Evolutionary conservation across 2,888 invertebrate species (phyloP).

Genomic region (Ormyrus rosae): DNA sequence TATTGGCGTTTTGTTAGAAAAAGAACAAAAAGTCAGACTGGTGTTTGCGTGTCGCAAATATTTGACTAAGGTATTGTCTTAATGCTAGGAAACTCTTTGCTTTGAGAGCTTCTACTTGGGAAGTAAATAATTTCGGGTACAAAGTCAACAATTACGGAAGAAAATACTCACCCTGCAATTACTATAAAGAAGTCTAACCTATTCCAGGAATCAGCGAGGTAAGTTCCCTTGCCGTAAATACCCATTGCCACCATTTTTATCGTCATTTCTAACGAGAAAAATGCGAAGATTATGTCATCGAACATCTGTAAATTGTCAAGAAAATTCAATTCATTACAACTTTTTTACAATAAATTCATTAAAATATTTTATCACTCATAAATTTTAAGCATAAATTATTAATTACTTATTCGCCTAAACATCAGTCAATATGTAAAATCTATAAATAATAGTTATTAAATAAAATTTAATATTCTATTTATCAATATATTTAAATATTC

Average conservation of each 20-base stretch:
- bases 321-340: neutral
- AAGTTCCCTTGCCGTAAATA: constrained; percentile 93
- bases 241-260: constrained; percentile 99
- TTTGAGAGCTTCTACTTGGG: neutral
- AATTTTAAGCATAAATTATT: too few species aligned
- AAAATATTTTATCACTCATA: too few species aligned
- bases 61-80: constrained; percentile 11
- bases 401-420: too few species aligned
- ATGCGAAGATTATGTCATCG: constrained; percentile 98
- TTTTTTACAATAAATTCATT: too few species aligned
- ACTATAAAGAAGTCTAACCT: constrained; percentile 99
- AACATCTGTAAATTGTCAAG: constrained; percentile 83
- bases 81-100: neutral
- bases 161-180: constrained; percentile 87
- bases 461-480: too few species aligned
- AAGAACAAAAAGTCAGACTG: neutral
- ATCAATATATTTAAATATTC: too few species aligned
- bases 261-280: constrained; percentile 98
- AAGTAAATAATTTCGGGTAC: too few species aligned
- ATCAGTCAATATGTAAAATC: too few species aligned
- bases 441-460: too few species aligned
- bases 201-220: constrained; percentile 99
- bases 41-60: constrained; percentile 30
- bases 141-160: too few species aligned
- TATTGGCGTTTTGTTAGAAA: neutral